Evolutionary conservation across 2,113 vertebrate genomes (phyloP).

Genomic region (Ceratotherium simum): DNA sequence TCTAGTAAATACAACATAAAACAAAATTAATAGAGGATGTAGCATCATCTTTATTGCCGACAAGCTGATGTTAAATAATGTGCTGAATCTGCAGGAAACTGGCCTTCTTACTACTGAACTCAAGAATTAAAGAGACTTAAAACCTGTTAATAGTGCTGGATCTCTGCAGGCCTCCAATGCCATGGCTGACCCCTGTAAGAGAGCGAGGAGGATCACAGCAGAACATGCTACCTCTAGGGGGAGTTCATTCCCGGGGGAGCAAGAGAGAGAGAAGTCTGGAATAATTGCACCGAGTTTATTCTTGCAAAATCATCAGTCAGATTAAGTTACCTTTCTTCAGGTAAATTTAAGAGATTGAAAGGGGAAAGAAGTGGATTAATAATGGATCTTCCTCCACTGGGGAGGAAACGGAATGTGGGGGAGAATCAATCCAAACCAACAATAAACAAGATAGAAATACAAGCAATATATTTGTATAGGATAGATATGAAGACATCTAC

Average conservation of each 20-base stretch:
- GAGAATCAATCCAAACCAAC: background rate
- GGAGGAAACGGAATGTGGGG: background rate
- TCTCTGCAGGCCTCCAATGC: background rate
- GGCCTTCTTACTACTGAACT: background rate
- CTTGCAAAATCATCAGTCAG: background rate
- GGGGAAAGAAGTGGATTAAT: background rate
- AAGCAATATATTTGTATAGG: background rate
- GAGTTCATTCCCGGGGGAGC: background rate
- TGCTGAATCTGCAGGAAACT: background rate
- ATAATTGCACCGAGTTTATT: background rate
- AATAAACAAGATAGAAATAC: background rate
- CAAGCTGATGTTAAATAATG: background rate
- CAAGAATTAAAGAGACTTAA: background rate
- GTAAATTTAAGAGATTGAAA: background rate
- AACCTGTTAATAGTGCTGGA: background rate
- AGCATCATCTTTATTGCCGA: background rate
- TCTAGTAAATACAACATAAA: constrained; percentile 18
- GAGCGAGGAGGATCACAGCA: background rate
- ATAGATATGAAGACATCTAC: background rate
- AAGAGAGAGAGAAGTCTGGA: background rate
- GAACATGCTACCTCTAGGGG: background rate
- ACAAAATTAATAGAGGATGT: background rate
- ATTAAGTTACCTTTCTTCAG: background rate
- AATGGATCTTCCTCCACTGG: background rate
- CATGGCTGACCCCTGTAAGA: background rate